These are phyloP conservation scores for Ecdyonurus torrentis DNA, from an alignment of 2,888 invertebrate species.

Conservation along the genomic window DNA sequence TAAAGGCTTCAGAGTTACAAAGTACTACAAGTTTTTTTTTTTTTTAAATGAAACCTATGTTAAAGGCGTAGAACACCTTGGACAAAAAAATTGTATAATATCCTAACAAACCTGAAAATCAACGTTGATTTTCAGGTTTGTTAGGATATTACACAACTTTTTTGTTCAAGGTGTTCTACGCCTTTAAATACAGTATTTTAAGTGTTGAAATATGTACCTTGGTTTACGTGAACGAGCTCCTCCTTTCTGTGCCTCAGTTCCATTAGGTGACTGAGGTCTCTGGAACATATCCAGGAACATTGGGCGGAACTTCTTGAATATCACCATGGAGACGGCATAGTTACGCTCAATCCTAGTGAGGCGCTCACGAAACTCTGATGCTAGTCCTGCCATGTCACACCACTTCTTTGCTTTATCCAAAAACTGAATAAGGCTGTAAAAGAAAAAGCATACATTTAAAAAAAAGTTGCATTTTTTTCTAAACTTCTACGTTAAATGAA, in stretches of 20 bases:
- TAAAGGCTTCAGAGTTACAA: too few species aligned
- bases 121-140: too few species aligned
- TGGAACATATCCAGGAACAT: conserved; percentile 78
- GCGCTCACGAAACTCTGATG: conserved; percentile 64
- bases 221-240: conserved; percentile 40
- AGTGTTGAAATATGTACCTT: conserved; percentile 29
- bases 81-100: too few species aligned
- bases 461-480: not conserved
- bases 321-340: conserved; percentile 85
- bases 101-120: too few species aligned
- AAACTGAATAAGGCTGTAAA: conserved; percentile 76
- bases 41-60: not conserved
- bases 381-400: conserved; percentile 85
- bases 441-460: not conserved
- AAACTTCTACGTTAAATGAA: too few species aligned
- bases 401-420: conserved; percentile 88
- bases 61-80: too few species aligned
- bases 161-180: too few species aligned
- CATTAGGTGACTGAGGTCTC: conserved; percentile 35
- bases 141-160: too few species aligned
- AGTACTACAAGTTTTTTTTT: too few species aligned
- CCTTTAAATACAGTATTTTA: not conserved
- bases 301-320: conserved; percentile 80
- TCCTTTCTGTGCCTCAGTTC: conserved; percentile 33
- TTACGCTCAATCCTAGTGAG: conserved; percentile 74